These are phyloP conservation scores for Ophion costatus DNA, from an alignment of 2,888 invertebrate genomes.

Conservation along the genomic window DNA sequence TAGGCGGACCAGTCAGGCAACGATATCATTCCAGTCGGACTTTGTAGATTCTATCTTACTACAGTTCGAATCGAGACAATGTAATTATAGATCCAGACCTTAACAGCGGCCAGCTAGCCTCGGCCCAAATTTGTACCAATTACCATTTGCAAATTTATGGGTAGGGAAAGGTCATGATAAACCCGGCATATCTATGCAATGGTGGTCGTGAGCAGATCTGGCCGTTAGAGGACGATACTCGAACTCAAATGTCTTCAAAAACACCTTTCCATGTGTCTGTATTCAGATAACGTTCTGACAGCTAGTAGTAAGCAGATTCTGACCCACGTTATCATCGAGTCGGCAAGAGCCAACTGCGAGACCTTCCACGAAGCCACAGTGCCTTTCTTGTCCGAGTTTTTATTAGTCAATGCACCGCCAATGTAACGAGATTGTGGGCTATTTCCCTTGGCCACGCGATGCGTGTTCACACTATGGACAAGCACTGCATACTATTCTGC, in stretches of 20 bases:
- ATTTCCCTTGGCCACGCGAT: constrained; percentile 50
- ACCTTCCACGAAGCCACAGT: constrained; percentile 14
- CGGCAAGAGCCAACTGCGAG: constrained; percentile 5
- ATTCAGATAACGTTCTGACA: background rate
- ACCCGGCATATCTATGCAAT: background rate
- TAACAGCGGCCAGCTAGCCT: constrained; percentile 67
- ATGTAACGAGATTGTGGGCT: constrained; percentile 18
- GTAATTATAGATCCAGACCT: constrained; percentile 71
- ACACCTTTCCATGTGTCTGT: background rate
- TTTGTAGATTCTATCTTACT: constrained; percentile 1
- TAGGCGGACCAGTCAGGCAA: constrained; percentile 31
- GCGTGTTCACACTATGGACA: constrained; percentile 1
- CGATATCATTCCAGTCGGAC: constrained; percentile 66
- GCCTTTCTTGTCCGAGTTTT: constrained; percentile 39
- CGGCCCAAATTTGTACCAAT: constrained; percentile 74
- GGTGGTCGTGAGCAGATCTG: too few relatives aligned
- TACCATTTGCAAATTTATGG: constrained; percentile 48
- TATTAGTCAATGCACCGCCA: constrained; percentile 9
- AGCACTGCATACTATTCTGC: background rate
- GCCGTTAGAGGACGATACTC: background rate
- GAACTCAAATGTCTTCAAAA: background rate
- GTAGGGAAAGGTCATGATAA: background rate
- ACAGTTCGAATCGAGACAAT: constrained; percentile 74
- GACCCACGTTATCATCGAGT: constrained; percentile 27
- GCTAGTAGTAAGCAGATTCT: constrained; percentile 12